Percentiles rank a stretch among this genome's conserved stretches.
Conservation (phyloP, 2,888 invertebrate species). For the Molanna angustata region DNA sequence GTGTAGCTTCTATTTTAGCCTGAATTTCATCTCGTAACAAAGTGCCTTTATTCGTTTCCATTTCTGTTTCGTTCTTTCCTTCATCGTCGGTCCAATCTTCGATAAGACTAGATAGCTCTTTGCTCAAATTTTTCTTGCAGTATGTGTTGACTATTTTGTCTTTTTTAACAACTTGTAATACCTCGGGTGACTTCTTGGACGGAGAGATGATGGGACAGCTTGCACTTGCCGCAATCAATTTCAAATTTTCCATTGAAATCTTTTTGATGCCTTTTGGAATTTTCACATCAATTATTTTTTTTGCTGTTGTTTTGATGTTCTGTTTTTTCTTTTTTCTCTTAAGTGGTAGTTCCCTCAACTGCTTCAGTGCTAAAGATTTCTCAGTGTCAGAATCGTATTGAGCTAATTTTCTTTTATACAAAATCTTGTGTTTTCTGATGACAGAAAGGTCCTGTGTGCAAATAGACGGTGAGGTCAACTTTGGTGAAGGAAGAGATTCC, state of each 20-base stretch:
- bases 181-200: background rate
- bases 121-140: slow-evolving; percentile 7
- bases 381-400: slow-evolving; percentile 17
- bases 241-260: no score
- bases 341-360: slow-evolving; percentile 23
- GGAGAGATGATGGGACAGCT: slow-evolving; percentile 2
- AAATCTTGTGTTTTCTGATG: no score
- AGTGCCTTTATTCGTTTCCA: background rate
- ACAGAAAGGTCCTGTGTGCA: no score
- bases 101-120: slow-evolving; percentile 24
- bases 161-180: no score
- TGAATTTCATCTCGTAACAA: background rate
- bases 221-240: no score
- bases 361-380: slow-evolving; percentile 23
- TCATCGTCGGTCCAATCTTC: slow-evolving; percentile 29
- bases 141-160: slow-evolving; percentile 1
- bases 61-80: slow-evolving; percentile 5
- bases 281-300: slow-evolving; percentile 24
- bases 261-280: slow-evolving; percentile 21
- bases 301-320: background rate
- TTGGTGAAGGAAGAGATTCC: slow-evolving; percentile 4
- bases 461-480: no score
- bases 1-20: no score
- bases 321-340: slow-evolving; percentile 1
- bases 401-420: no score